phyloP scores from a whole-genome alignment of 2,113 vertebrate species.

The Psettodes erumei region DNA sequence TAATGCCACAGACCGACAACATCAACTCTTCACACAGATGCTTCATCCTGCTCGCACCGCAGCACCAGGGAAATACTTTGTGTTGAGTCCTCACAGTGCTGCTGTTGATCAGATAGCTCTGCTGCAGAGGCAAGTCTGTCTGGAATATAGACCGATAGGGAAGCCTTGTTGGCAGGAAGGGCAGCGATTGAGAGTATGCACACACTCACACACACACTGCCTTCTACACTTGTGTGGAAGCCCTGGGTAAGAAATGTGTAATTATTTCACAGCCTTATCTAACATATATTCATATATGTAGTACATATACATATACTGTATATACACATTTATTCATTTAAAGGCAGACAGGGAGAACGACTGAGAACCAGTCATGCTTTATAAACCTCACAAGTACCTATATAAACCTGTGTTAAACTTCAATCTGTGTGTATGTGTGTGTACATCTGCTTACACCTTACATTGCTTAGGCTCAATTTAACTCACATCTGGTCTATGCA shows the following conservation, averaged over 20 bases:
- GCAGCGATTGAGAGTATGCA: constrained; percentile 3
- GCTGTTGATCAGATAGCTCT: constrained; percentile 31
- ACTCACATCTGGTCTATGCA: constrained; percentile 52
- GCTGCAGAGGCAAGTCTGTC: constrained; percentile 10
- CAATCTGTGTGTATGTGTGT: constrained; percentile 7
- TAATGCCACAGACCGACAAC: constrained; percentile 30
- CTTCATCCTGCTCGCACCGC: constrained; percentile 7
- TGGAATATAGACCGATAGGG: constrained; percentile 30
- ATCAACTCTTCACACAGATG: constrained; percentile 26
- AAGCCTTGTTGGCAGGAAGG: constrained; percentile 10
- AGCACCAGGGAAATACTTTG: constrained; percentile 17
- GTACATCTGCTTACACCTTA: constrained; percentile 28
- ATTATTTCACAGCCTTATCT: constrained; percentile 34
- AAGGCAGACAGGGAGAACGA: neutral
- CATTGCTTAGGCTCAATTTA: constrained; percentile 52
- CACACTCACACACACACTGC: neutral
- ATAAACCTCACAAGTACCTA: constrained; percentile 9
- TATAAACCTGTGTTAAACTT: constrained; percentile 10
- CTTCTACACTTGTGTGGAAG: neutral
- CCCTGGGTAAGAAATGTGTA: neutral
- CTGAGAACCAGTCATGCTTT: neutral
- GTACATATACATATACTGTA: neutral
- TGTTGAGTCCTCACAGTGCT: constrained; percentile 16
- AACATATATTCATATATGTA: neutral
- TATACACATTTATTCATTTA: constrained; percentile 6